Percentiles rank a stretch among this genome's conserved stretches.
These are phyloP conservation scores for Nemotelus nigrinus DNA, from an alignment of 2,888 invertebrate species.

Conservation along the genomic window DNA sequence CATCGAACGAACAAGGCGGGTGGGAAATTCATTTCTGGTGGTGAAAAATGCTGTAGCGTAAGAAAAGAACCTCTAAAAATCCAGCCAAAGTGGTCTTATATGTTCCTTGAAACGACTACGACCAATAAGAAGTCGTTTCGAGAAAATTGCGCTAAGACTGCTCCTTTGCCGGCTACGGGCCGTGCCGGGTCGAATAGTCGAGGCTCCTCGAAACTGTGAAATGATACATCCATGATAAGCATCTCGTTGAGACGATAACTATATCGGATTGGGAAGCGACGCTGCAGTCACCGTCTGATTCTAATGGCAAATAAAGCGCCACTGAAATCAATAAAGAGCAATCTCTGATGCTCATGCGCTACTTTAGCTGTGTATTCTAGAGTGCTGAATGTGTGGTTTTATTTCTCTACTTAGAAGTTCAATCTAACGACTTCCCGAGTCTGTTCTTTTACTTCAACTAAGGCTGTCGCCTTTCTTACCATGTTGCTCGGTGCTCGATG, in stretches of 20 bases:
- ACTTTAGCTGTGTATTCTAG: conserved; percentile 39
- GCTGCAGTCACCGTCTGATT: conserved; percentile 47
- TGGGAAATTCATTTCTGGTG: conserved; percentile 31
- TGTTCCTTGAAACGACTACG: conserved; percentile 54
- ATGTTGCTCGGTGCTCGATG: conserved; percentile 11
- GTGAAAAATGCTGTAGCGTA: conserved; percentile 38
- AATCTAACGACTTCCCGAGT: conserved; percentile 44
- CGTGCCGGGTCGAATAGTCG: conserved; percentile 40
- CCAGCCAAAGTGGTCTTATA: conserved; percentile 51
- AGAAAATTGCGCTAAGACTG: conserved; percentile 51
- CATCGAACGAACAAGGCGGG: conserved; percentile 2
- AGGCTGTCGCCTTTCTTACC: not conserved
- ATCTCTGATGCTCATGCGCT: conserved; percentile 54
- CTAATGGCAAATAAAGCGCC: conserved; percentile 53
- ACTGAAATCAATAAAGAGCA: conserved; percentile 55
- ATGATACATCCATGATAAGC: conserved; percentile 52
- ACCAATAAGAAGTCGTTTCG: conserved; percentile 58
- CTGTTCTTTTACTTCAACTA: conserved; percentile 31
- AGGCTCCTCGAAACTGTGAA: conserved; percentile 48
- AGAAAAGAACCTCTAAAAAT: conserved; percentile 49
- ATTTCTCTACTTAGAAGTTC: conserved; percentile 50
- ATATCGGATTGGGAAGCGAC: conserved; percentile 34
- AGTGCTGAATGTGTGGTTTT: conserved; percentile 47
- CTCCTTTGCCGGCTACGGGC: conserved; percentile 36
- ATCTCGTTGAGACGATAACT: conserved; percentile 50